These are phyloP conservation scores for Caenorhabditis sp. DNA, from an alignment of 2,888 invertebrate genomes.

Conservation along the genomic window DNA sequence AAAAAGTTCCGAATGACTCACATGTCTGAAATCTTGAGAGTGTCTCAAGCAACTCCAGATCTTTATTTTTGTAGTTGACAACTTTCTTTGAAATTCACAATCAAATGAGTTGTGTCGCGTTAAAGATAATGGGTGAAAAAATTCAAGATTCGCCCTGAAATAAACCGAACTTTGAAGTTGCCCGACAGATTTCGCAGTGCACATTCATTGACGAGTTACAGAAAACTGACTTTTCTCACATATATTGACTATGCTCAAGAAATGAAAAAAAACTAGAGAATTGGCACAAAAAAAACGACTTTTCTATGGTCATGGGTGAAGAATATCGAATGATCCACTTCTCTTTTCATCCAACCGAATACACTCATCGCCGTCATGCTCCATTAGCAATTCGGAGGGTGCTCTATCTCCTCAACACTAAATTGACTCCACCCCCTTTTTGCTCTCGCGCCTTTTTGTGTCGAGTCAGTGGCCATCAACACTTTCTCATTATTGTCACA, in stretches of 20 bases:
- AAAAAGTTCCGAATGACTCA: no score
- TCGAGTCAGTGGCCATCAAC: constrained; percentile 15
- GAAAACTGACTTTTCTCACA: not conserved
- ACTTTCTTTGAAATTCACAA: no score
- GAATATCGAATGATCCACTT: constrained; percentile 54
- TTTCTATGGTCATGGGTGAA: constrained; percentile 29
- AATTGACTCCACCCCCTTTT: constrained; percentile 50
- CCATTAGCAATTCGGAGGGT: constrained; percentile 59
- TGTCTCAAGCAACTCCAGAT: no score
- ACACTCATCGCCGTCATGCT: constrained; percentile 47
- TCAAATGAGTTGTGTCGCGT: no score
- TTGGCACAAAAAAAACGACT: not conserved
- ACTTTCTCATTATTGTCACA: constrained; percentile 50
- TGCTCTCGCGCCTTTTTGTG: not conserved
- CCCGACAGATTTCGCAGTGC: no score
- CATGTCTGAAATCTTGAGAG: no score
- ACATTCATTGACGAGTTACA: no score
- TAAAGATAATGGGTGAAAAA: no score
- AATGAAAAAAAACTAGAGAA: constrained; percentile 15
- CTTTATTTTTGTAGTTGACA: no score
- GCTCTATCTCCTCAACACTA: constrained; percentile 38
- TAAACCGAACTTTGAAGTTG: no score
- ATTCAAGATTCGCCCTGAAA: no score
- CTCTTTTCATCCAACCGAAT: constrained; percentile 27
- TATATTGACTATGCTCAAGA: not conserved